A percentile compares a stretch with the other conserved stretches of the same genome.
Conservation (phyloP, 2,113 vertebrate species). For the Etia nguti region DNA sequence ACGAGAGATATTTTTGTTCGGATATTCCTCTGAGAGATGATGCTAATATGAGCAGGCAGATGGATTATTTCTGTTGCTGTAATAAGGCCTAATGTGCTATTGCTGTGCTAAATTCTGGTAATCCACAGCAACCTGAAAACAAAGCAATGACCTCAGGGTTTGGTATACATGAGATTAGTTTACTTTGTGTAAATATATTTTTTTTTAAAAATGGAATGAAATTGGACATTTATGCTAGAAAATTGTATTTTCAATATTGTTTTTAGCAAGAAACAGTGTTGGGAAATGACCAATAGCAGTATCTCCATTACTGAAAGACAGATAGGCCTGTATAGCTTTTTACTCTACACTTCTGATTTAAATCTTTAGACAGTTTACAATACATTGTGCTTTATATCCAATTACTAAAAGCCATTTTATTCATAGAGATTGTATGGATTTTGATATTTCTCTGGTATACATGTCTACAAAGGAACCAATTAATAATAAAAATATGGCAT, state of each 20-base stretch:
- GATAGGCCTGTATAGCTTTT: background rate
- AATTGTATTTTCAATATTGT: background rate
- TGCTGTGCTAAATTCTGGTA: background rate
- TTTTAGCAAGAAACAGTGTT: background rate
- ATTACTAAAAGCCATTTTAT: background rate
- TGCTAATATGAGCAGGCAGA: background rate
- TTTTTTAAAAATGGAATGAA: background rate
- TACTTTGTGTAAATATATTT: background rate
- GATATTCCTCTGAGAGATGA: background rate
- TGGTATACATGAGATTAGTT: background rate
- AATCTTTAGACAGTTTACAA: background rate
- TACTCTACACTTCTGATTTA: background rate
- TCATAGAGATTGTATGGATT: background rate
- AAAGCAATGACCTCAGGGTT: background rate
- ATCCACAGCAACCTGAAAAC: background rate
- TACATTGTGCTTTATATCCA: background rate
- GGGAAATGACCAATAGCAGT: background rate
- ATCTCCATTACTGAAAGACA: background rate
- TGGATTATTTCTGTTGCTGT: background rate
- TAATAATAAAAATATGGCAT: background rate
- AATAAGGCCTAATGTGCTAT: background rate
- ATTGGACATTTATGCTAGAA: background rate
- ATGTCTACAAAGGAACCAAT: background rate
- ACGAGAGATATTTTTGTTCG: background rate
- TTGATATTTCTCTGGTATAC: background rate